Evolutionary conservation across 2,797 vertebrate genomes (phyloP).

Genomic region (Chiloscyllium punctatum): DNA sequence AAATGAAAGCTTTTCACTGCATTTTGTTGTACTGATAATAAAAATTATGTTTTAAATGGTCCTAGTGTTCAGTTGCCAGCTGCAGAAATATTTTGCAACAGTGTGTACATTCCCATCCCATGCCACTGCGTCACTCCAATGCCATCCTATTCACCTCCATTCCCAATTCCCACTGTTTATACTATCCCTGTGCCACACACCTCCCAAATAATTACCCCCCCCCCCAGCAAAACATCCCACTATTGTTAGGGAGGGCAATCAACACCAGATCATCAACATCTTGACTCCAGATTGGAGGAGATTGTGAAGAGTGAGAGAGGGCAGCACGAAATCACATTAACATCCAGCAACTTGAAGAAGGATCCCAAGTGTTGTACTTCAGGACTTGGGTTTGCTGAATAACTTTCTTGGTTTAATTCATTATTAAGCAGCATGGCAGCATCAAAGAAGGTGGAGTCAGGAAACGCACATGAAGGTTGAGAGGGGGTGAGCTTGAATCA

Average conservation of each 20-base stretch:
- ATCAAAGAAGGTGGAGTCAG: neutral
- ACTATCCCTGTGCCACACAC: neutral
- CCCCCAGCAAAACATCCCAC: neutral
- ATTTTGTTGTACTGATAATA: too few relatives aligned
- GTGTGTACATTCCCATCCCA: too few relatives aligned
- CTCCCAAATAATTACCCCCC: neutral
- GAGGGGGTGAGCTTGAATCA: neutral
- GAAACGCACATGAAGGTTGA: neutral
- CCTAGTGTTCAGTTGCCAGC: too few relatives aligned
- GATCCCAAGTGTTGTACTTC: neutral
- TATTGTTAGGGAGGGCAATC: neutral
- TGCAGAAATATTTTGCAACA: too few relatives aligned
- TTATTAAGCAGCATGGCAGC: neutral
- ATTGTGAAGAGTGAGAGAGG: neutral
- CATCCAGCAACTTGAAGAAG: neutral
- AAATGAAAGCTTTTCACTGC: too few relatives aligned
- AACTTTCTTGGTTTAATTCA: neutral
- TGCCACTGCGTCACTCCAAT: too few relatives aligned
- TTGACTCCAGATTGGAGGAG: neutral
- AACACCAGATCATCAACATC: neutral
- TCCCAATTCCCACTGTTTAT: too few relatives aligned
- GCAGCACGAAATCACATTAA: neutral
- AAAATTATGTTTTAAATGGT: too few relatives aligned
- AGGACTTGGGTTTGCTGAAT: neutral
- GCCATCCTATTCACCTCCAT: too few relatives aligned